Evolutionary conservation across 2,888 invertebrate genomes (phyloP), one percentile per base, ranked within the genome.

Genomic region (Nomada hirtipes): DNA sequence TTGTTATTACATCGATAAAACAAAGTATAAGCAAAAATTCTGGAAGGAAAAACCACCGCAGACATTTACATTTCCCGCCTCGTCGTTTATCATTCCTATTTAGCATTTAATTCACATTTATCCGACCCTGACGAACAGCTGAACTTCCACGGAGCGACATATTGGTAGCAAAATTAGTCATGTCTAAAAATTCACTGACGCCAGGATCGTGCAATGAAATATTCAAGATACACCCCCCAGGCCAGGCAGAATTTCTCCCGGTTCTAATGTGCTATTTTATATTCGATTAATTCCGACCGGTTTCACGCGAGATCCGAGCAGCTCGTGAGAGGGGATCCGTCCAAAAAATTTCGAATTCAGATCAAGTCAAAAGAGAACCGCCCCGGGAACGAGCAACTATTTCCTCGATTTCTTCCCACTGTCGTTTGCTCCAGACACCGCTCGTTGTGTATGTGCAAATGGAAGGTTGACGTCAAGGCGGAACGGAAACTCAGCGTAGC

Each of bases 271-370:
- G 67, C 75, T 83, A 77, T 87, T 87, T 88, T 88, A 88, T 84
- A 87, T 87, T 88, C 87, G 84, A 86, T 88, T 84, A 86, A 86
- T 87, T 88, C 84, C 87, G 70, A 76, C 74, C 79, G 84, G 84
- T 71, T 87, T 87, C 86, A 84, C 83, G 82, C 82, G 76, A 69
- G 72, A 81, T 79, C 73, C 60, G 23, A 15, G 26, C 13, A 53
- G 0, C 13, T 10, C 11, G 29, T 7, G 4, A 50, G 13, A n/a
- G 4, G 2, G 10, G 64, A 55, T 23, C 36, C 53, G 59, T 76
- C 55, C 59, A 57, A 69, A 74, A 71, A 80, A 87, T 87, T 82
- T 87, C 76, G 78, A 70, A 87, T 87, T 83, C 87, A 75, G 75
- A 76, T 69, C 69, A 80, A 11, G 50, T 67, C 72, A 71, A 26